phyloP scores from a whole-genome alignment of 2,113 vertebrate species.

The Tringa solitaria region DNA sequence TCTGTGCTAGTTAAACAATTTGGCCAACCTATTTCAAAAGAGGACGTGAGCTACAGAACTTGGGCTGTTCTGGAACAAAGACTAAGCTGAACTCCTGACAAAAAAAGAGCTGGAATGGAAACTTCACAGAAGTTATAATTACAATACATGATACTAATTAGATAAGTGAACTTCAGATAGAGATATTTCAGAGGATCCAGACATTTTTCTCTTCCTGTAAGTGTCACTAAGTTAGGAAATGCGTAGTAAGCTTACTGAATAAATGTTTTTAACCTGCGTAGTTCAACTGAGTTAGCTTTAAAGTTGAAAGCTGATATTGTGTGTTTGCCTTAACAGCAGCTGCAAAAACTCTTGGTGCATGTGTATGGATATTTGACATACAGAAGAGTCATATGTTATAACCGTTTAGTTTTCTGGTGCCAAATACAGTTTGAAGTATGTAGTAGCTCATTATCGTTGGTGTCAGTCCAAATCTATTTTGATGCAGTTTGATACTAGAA shows the following conservation, averaged over 20 bases:
- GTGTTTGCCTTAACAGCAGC: background rate
- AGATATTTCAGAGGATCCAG: background rate
- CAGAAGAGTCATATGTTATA: background rate
- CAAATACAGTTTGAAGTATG: background rate
- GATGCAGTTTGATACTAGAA: background rate
- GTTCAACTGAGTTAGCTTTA: background rate
- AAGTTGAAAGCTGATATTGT: background rate
- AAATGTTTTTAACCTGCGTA: background rate
- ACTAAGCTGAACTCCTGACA: background rate
- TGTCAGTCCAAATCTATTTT: background rate
- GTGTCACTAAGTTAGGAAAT: background rate
- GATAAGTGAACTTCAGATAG: background rate
- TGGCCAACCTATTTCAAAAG: background rate
- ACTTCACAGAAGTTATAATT: background rate
- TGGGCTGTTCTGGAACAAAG: background rate
- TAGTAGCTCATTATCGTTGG: background rate
- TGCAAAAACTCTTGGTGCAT: background rate
- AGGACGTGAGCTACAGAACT: background rate
- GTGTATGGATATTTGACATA: background rate
- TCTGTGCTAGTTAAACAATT: background rate
- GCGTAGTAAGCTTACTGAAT: background rate
- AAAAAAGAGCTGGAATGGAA: background rate
- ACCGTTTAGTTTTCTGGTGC: background rate
- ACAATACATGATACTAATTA: background rate
- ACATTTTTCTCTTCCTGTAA: background rate